These are phyloP conservation scores for Cyanoliseus patagonus DNA, from an alignment of 2,113 vertebrate genomes.

Conservation along the genomic window DNA sequence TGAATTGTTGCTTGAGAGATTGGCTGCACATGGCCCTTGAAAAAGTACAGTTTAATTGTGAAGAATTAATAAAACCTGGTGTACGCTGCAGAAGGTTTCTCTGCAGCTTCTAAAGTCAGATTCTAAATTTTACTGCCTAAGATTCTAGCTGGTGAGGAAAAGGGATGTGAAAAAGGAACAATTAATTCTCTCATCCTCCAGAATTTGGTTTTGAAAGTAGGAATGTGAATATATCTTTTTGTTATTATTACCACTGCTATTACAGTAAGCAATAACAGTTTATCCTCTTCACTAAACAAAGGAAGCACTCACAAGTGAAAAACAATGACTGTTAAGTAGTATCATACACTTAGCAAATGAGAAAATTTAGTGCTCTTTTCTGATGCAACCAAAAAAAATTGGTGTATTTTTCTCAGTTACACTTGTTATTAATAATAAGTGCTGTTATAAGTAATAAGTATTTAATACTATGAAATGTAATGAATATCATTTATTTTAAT, in stretches of 20 bases:
- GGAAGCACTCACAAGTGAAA: not conserved
- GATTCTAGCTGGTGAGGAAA: not conserved
- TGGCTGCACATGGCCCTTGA: not conserved
- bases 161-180: not conserved
- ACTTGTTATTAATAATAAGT: not conserved
- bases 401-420: not conserved
- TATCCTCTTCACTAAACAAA: not conserved
- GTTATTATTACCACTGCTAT: not conserved
- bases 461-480: not conserved
- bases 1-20: not conserved
- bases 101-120: not conserved
- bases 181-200: not conserved
- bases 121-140: not conserved
- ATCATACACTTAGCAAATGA: not conserved
- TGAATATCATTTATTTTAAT: not conserved
- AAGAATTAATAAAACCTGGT: not conserved
- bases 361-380: not conserved
- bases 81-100: not conserved
- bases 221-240: fast-evolving
- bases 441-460: not conserved
- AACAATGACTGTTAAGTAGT: not conserved
- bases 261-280: not conserved
- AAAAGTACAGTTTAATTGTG: not conserved
- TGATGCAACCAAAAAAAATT: not conserved
- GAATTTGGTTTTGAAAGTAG: not conserved